Percentiles rank a stretch among this genome's conserved stretches.
Conservation (phyloP, 1,140 invertebrate species). For the Leptoteleia sp. region DNA sequence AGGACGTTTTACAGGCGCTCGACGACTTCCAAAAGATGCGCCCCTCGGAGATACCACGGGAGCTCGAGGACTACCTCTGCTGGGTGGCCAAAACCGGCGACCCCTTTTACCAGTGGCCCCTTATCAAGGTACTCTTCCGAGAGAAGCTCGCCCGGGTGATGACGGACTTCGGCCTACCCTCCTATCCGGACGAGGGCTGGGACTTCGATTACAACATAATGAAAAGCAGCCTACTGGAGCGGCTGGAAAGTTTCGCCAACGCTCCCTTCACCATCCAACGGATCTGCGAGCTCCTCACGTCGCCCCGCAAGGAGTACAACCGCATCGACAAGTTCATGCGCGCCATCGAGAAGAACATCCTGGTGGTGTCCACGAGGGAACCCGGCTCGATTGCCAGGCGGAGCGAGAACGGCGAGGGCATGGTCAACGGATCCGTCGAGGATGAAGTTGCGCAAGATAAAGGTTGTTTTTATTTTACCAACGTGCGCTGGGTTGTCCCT, state of each 20-base stretch:
- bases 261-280: conserved; percentile 98
- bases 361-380: conserved; percentile 97
- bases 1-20: conserved; percentile 89
- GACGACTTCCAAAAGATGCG: conserved; percentile 93
- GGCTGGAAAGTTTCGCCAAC: conserved; percentile 90
- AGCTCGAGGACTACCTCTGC: conserved; percentile 93
- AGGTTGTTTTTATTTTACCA: too few relatives aligned
- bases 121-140: conserved; percentile 92
- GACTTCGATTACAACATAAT: conserved; percentile 94
- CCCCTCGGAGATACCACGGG: conserved; percentile 90
- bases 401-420: conserved; percentile 86
- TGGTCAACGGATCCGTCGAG: conserved; percentile 82
- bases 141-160: conserved; percentile 93
- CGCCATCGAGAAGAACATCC: conserved; percentile 95
- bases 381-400: conserved; percentile 84
- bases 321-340: conserved; percentile 97
- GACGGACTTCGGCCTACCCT: conserved; percentile 89
- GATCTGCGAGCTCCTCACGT: conserved; percentile 94
- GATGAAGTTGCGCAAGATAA: conserved; percentile 70
- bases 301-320: conserved; percentile 96
- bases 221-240: conserved; percentile 91
- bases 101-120: conserved; percentile 94
- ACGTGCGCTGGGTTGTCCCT: too few relatives aligned
- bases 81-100: conserved; percentile 97
- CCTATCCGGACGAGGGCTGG: conserved; percentile 94